Base-by-base conservation (phyloP, 2,888 invertebrate species). In the Phrixothrix hirtus region DNA sequence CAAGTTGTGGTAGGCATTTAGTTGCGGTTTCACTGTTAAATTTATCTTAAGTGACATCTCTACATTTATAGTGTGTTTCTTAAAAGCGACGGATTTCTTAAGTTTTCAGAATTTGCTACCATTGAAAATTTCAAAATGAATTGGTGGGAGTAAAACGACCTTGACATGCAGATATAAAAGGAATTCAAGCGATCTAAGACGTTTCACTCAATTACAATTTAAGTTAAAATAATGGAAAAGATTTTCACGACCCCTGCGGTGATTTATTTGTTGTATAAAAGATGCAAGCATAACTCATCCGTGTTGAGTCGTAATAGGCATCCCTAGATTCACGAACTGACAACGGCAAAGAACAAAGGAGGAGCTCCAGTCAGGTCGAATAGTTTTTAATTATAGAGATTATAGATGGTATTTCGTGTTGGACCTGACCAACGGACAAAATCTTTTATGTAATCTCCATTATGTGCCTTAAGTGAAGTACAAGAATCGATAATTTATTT, bases 361-460 rank as follows among this genome's bases (percentile, higher is more conserved):
- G 6, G n/a, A 10, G 25, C 25, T 12, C 45, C 29, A 35, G 43
- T 12, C 30, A 41, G 13, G 38, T 27, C 38, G 34, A 30, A 14
- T 43, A 9, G 21, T 31, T 44, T 37, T 36, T 46, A 46, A 46
- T 46, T 46, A 46, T 46, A 46, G 46, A 27, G 13, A 10, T 14
- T 34, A 12, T 31, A 21, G 36, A 21, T 21, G 21, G 21, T 17
- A 36, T 31, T 37, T 38, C 26, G 21, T 38, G 29, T 37, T 12
- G 15, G 16, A 6, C n/a, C 21, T 35, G 30, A 25, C 32, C 26
- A 25, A 38, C 17, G 13, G 17, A 17, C n/a, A 16, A 30, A 31
- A 32, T 45, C 15, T 16, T 35, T 29, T 27, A 15, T 51, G 44
- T 51, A 51, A 51, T 51, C 43, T 45, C 37, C 26, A 13, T 34